phyloP scores from a whole-genome alignment of 2,888 invertebrate species.

The Thymelicus acteon region DNA sequence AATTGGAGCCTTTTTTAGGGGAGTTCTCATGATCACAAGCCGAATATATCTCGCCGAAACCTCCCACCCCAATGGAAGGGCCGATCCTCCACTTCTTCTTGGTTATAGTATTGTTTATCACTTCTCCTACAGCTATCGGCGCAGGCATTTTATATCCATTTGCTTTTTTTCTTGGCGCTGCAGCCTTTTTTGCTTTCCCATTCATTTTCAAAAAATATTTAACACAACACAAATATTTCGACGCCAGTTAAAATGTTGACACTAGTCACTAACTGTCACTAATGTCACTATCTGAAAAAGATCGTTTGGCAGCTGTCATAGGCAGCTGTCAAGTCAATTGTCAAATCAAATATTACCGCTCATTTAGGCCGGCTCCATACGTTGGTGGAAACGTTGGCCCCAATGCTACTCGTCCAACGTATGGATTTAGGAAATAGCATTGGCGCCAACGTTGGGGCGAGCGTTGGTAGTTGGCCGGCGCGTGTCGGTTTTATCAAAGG shows the following conservation, averaged over 20 bases:
- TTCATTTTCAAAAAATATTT: constrained; percentile 53
- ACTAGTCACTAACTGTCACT: too few relatives aligned
- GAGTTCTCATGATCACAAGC: constrained; percentile 87
- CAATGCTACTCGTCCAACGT: too few relatives aligned
- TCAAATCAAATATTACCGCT: too few relatives aligned
- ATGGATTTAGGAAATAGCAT: too few relatives aligned
- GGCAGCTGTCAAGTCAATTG: too few relatives aligned
- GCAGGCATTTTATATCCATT: constrained; percentile 87
- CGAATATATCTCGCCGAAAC: constrained; percentile 97
- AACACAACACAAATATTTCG: not conserved
- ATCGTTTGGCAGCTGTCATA: too few relatives aligned
- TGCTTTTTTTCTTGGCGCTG: constrained; percentile 70
- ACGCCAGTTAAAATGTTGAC: not conserved
- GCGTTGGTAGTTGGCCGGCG: too few relatives aligned
- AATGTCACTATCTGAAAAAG: too few relatives aligned
- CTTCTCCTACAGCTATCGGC: constrained; percentile 89
- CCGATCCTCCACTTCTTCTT: constrained; percentile 95
- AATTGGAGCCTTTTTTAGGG: constrained; percentile 78
- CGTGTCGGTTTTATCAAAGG: too few relatives aligned
- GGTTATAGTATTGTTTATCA: constrained; percentile 88
- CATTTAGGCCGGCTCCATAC: too few relatives aligned
- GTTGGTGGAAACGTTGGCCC: too few relatives aligned
- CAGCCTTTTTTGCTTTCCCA: constrained; percentile 68
- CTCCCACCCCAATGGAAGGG: constrained; percentile 94
- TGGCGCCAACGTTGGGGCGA: too few relatives aligned